Evolutionary conservation across 2,888 invertebrate species (phyloP).

Genomic region (Palloptera scutellata): DNA sequence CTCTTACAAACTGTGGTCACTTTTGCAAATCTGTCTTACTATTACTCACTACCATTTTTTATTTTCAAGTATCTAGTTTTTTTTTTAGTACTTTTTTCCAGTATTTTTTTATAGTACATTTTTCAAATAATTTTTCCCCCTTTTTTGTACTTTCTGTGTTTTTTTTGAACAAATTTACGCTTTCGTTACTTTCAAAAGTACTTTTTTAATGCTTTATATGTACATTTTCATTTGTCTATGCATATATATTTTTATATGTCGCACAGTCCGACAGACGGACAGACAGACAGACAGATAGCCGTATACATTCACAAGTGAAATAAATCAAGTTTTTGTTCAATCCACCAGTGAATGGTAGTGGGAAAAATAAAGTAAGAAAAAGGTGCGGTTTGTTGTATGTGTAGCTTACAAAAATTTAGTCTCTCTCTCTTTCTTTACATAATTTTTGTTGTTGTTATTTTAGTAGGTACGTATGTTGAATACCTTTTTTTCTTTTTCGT

Average conservation of each 20-base stretch:
- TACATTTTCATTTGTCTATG: too few relatives aligned
- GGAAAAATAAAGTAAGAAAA: too few relatives aligned
- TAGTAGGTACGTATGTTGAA: constrained; percentile 12
- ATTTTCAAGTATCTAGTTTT: too few relatives aligned
- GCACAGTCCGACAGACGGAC: constrained; percentile 21
- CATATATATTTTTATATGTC: too few relatives aligned
- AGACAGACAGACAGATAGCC: constrained; percentile 9
- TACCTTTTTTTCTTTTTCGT: constrained; percentile 22
- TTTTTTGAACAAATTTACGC: too few relatives aligned
- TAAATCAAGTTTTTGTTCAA: constrained; percentile 36
- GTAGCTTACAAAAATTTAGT: too few relatives aligned
- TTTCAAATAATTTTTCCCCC: too few relatives aligned
- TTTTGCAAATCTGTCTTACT: constrained; percentile 40
- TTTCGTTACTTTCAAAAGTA: too few relatives aligned
- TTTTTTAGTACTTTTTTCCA: too few relatives aligned
- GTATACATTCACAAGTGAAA: constrained; percentile 28
- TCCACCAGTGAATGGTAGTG: not conserved
- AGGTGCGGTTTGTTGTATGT: constrained; percentile 22
- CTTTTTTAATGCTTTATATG: too few relatives aligned
- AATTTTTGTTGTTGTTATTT: not conserved
- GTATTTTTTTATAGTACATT: too few relatives aligned
- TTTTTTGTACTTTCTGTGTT: too few relatives aligned
- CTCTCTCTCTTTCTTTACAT: constrained; percentile 6
- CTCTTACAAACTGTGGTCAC: constrained; percentile 36
- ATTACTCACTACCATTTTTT: constrained; percentile 9